A percentile compares a stretch with the other conserved stretches of the same genome.
phyloP scores from a whole-genome alignment of 2,888 invertebrate species.

The Xanthostigma xanthostigma region DNA sequence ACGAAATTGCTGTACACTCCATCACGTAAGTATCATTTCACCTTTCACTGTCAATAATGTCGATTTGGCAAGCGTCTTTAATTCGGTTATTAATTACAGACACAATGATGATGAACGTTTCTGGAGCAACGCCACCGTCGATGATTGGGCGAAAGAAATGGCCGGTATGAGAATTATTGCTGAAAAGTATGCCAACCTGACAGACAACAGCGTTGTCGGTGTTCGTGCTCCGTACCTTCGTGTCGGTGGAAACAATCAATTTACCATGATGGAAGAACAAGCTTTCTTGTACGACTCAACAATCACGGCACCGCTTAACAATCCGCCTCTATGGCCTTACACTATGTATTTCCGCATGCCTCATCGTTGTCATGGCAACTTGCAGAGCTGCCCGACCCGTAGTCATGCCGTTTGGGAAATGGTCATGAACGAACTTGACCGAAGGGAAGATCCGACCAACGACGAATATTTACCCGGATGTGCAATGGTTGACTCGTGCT shows the following conservation, averaged over 20 bases:
- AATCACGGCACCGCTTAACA: constrained; percentile 79
- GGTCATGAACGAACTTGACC: constrained; percentile 88
- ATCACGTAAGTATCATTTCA: constrained; percentile 57
- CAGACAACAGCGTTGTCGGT: constrained; percentile 83
- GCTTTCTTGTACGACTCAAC: constrained; percentile 92
- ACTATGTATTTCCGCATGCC: constrained; percentile 97
- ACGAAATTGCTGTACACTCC: constrained; percentile 87
- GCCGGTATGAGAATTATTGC: constrained; percentile 83
- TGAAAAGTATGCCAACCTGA: constrained; percentile 78
- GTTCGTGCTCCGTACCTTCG: constrained; percentile 80
- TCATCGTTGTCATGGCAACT: constrained; percentile 71
- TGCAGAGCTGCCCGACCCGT: constrained; percentile 81
- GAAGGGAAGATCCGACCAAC: constrained; percentile 77
- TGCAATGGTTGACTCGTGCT: constrained; percentile 91
- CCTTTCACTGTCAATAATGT: not conserved
- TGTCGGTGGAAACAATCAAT: constrained; percentile 90
- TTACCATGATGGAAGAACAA: constrained; percentile 95
- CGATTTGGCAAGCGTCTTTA: not conserved
- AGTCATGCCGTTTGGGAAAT: constrained; percentile 93
- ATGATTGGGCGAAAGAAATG: constrained; percentile 91
- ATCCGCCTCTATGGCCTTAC: constrained; percentile 94
- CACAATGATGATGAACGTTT: constrained; percentile 84
- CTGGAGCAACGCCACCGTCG: constrained; percentile 86
- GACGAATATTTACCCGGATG: constrained; percentile 84
- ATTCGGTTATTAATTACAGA: constrained; percentile 29